Conservation (phyloP, 2,888 invertebrate species). For the Gnatocerus cornutus region DNA sequence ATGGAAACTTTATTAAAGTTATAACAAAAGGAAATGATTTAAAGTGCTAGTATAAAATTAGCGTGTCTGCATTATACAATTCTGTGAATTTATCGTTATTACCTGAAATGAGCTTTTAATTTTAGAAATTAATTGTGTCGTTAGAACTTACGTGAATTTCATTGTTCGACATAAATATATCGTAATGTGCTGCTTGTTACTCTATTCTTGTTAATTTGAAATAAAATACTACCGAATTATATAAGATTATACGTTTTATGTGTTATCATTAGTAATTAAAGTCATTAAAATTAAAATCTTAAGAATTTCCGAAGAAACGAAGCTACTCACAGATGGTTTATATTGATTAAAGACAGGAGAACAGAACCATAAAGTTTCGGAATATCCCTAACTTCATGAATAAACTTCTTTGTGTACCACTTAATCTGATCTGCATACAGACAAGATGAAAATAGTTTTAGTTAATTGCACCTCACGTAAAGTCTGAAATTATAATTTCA, state of each 20-base stretch:
- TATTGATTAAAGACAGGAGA: constrained; percentile 8
- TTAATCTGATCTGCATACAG: constrained; percentile 24
- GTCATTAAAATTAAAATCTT: neutral
- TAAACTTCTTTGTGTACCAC: constrained; percentile 29
- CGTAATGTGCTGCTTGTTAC: neutral
- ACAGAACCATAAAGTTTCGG: constrained; percentile 14
- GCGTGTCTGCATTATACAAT: neutral
- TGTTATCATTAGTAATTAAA: neutral
- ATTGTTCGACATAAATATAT: neutral
- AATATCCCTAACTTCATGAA: constrained; percentile 27
- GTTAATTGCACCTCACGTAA: constrained; percentile 3
- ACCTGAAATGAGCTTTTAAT: neutral
- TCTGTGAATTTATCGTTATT: neutral
- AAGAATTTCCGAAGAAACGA: constrained; percentile 2
- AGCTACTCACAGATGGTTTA: neutral
- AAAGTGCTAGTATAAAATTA: constrained; percentile 2
- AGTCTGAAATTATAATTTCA: neutral
- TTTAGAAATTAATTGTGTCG: neutral
- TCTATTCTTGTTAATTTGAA: neutral
- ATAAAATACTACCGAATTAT: neutral
- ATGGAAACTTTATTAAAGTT: neutral
- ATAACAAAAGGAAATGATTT: neutral
- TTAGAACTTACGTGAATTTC: neutral
- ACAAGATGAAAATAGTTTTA: constrained; percentile 22
- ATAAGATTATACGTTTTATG: neutral